Percentiles rank a stretch among this genome's conserved stretches.
These are phyloP conservation scores for Ectemnius continuus DNA, from an alignment of 2,888 invertebrate genomes.

Conservation along the genomic window DNA sequence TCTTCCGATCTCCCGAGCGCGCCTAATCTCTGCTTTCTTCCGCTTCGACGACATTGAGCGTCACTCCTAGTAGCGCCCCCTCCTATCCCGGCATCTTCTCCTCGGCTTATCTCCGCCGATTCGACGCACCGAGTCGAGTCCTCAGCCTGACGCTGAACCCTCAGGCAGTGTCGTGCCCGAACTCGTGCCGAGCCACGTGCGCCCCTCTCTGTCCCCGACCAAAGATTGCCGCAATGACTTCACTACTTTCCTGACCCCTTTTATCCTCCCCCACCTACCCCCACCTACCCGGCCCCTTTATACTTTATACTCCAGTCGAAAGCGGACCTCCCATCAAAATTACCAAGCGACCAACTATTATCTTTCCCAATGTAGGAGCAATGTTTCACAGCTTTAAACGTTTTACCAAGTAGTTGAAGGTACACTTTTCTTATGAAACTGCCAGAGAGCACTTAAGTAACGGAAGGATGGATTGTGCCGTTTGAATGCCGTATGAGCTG, in stretches of 20 bases:
- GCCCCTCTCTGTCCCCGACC: neutral
- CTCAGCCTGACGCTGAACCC: neutral
- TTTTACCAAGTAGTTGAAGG: no score
- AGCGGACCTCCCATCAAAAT: no score
- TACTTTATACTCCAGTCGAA: neutral
- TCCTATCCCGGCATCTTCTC: conserved; percentile 31
- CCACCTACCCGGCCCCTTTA: neutral
- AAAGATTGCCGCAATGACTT: neutral
- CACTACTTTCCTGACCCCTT: neutral
- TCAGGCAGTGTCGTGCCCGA: neutral
- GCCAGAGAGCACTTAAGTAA: no score
- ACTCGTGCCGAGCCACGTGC: neutral
- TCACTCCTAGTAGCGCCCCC: conserved; percentile 14
- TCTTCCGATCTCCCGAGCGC: conserved; percentile 31
- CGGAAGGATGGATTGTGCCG: no score
- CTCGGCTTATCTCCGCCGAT: conserved; percentile 21
- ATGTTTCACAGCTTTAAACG: no score
- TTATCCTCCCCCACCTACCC: neutral
- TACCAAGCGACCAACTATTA: no score
- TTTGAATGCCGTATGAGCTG: no score
- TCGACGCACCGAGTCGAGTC: no score
- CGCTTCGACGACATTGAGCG: conserved; percentile 31
- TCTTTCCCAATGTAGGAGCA: no score
- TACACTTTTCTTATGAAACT: no score
- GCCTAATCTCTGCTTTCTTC: conserved; percentile 51